Evolutionary conservation across 2,113 vertebrate genomes (phyloP).

Genomic region (Sapayoa aenigma): DNA sequence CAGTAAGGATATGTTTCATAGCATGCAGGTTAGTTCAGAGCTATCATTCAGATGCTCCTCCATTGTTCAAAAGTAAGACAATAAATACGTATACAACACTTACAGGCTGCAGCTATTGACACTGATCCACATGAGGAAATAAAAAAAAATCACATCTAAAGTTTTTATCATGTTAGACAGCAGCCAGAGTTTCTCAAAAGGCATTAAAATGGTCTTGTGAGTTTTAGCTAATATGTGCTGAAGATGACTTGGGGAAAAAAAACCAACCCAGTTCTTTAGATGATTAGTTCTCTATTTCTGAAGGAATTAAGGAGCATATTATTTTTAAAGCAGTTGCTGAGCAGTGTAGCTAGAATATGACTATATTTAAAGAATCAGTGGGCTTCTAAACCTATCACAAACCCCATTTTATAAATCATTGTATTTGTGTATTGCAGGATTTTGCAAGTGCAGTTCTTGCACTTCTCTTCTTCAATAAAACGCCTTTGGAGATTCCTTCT

Average conservation of each 20-base stretch:
- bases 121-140: not conserved
- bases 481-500: not conserved
- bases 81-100: not conserved
- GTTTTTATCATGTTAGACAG: not conserved
- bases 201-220: not conserved
- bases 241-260: not conserved
- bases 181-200: not conserved
- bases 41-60: not conserved
- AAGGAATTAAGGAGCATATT: not conserved
- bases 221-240: not conserved
- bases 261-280: accelerated
- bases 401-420: not conserved
- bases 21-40: not conserved
- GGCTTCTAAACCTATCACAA: not conserved
- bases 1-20: not conserved
- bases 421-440: not conserved
- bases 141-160: not conserved
- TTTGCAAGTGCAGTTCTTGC: not conserved
- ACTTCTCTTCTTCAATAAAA: not conserved
- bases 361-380: not conserved
- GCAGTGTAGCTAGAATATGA: not conserved
- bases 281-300: not conserved
- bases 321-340: not conserved
- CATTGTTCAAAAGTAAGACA: not conserved
- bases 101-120: not conserved